Evolutionary conservation across 1,140 invertebrate genomes (phyloP).

Genomic region (Cydia pomonella): DNA sequence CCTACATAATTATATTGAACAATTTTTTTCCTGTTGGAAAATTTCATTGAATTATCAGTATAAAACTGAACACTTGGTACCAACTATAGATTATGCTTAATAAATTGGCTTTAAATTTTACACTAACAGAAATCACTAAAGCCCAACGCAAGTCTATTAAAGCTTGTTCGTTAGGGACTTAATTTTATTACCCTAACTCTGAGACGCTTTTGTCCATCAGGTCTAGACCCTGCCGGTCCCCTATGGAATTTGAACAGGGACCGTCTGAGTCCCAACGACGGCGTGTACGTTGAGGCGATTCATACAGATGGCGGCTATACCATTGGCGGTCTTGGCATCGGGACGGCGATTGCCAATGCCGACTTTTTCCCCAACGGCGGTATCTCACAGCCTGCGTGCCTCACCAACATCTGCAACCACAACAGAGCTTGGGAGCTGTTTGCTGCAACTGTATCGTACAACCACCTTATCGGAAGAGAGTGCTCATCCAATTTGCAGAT

Average conservation of each 20-base stretch:
- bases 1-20: no score
- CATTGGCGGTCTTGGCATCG: slow-evolving; percentile 73
- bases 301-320: slow-evolving; percentile 82
- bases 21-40: no score
- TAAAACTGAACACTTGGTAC: no score
- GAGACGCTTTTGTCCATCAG: slow-evolving; percentile 35
- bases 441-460: slow-evolving; percentile 77
- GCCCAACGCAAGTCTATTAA: not conserved
- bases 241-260: slow-evolving; percentile 47
- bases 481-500: slow-evolving; percentile 45
- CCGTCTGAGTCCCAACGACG: slow-evolving; percentile 66
- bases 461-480: slow-evolving; percentile 47
- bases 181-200: not conserved
- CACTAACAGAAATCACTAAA: not conserved
- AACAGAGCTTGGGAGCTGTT: slow-evolving; percentile 81
- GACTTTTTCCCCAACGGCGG: slow-evolving; percentile 91
- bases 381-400: slow-evolving; percentile 59
- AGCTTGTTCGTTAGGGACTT: not conserved
- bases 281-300: slow-evolving; percentile 84
- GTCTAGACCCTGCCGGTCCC: slow-evolving; percentile 54
- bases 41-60: no score
- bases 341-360: slow-evolving; percentile 81
- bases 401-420: slow-evolving; percentile 81
- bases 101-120: not conserved
- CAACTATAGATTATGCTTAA: not conserved